Base-by-base conservation (phyloP, 2,113 vertebrate genomes). In the Astatotilapia flaviijosephi region DNA sequence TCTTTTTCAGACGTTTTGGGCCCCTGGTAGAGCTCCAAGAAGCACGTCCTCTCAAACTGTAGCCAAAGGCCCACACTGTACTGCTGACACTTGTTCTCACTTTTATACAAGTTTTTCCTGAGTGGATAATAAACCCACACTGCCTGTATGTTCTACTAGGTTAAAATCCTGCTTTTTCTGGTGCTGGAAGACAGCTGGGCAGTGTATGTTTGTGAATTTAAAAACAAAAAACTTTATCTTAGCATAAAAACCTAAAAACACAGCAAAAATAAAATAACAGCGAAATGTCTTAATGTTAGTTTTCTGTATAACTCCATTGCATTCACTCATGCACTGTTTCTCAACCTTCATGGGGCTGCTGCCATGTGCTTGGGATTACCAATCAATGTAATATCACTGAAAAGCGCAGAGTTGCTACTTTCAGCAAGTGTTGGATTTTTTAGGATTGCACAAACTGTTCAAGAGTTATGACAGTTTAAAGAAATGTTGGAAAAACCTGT, bases 271-370 rank as follows among this genome's bases (percentile, higher is more conserved):
- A 19, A 65, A 65, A n/a, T 3, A 35, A 35, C 33, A 65, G 10
- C 1, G 0, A 65, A n/a, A 0, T 65, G 60, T 37, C 60, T 4
- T 65, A 21, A 37, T 65, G 33, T 65, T 33, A 21, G 10, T 7
- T 65, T 37, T 13, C 19, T 65, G 33, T 65, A 2, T 65, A 37
- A 37, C 19, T 37, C 3, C 10, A n/a, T 21, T 65, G 19, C 60
- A 65, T 33, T 65, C 6, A 65, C 10, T 37, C 60, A 65, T 7
- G 10, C 60, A 37, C 33, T 65, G 60, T 37, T n/a, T n/a, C 60
- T 65, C 19, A 65, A 37, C 4, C 19, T n/a, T 65, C 60, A 1
- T 37, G 0, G 6, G 10, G 31, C 31, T n/a, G 31, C 31, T 5
- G 60, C 17, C 6, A 37, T 3, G 0, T 13, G 17, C 17, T n/a